A percentile compares a stretch with the other conserved stretches of the same genome.
phyloP scores from a whole-genome alignment of 2,113 vertebrate species.

The Serinus canaria region DNA sequence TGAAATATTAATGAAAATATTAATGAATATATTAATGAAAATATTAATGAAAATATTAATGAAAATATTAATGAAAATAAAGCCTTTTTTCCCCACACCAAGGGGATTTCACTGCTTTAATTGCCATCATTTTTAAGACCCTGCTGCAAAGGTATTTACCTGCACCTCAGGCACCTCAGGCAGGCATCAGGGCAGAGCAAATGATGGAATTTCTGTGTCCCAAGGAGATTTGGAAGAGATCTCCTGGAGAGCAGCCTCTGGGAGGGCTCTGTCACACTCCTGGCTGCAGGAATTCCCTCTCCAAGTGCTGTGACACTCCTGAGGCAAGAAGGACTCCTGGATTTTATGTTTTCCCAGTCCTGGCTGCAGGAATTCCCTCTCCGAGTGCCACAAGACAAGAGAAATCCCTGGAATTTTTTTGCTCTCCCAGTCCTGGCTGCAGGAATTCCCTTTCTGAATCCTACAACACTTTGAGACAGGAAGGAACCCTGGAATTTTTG shows the following conservation, averaged over 20 bases:
- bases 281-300: background rate
- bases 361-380: too few species aligned
- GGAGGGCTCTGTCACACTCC: fast-evolving
- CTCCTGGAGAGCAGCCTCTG: background rate
- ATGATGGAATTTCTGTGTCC: background rate
- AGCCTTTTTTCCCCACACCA: fast-evolving
- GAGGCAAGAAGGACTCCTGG: too few species aligned
- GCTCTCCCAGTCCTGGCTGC: background rate
- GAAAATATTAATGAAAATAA: background rate
- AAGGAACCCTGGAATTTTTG: background rate
- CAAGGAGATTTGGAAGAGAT: background rate
- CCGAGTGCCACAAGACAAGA: background rate
- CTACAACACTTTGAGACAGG: background rate
- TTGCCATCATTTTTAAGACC: background rate
- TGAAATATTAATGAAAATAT: background rate
- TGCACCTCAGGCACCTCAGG: background rate
- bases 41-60: too few species aligned
- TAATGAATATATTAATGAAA: too few species aligned
- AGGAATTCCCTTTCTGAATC: background rate
- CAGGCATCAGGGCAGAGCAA: background rate
- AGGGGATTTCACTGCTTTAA: background rate
- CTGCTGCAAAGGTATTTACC: background rate
- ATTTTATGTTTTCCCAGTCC: too few species aligned
- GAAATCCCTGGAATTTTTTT: background rate
- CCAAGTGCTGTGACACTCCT: too few species aligned